Evolutionary conservation across 1,140 invertebrate species (phyloP).

Genomic region (Lepidurus arcticus): DNA sequence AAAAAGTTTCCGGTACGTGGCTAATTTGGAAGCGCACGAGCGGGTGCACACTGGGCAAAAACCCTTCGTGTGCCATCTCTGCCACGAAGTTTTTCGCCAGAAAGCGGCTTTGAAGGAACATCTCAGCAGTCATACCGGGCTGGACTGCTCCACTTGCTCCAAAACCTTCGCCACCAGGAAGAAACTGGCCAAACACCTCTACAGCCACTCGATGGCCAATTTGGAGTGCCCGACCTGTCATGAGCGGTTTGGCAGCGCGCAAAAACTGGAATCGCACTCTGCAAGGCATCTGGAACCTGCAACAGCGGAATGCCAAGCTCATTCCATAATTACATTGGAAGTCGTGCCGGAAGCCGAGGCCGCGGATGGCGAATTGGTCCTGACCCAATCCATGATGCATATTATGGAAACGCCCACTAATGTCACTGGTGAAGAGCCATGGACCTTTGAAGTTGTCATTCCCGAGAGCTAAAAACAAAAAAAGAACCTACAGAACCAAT

Average conservation of each 20-base stretch:
- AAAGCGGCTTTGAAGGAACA: slow-evolving; percentile 31
- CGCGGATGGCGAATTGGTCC: slow-evolving; percentile 23
- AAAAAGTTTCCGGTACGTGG: slow-evolving; percentile 46
- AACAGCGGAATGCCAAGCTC: slow-evolving; percentile 1
- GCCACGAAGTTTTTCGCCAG: slow-evolving; percentile 31
- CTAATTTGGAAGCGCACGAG: slow-evolving; percentile 45
- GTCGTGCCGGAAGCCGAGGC: slow-evolving; percentile 12
- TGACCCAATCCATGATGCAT: slow-evolving; percentile 10
- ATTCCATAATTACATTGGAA: background rate
- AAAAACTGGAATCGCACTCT: slow-evolving; percentile 26
- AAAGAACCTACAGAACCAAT: background rate
- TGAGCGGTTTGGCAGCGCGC: slow-evolving; percentile 26
- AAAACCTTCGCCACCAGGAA: slow-evolving; percentile 16
- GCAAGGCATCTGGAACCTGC: slow-evolving; percentile 23
- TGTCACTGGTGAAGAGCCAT: slow-evolving; percentile 14
- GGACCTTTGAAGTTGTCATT: slow-evolving; percentile 32
- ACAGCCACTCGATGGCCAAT: slow-evolving; percentile 15
- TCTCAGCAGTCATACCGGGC: slow-evolving; percentile 24
- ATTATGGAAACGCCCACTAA: background rate
- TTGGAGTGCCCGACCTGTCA: slow-evolving; percentile 26
- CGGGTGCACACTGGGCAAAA: slow-evolving; percentile 51
- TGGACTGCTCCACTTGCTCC: background rate
- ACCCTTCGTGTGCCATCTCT: slow-evolving; percentile 46
- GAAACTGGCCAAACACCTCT: slow-evolving; percentile 22
- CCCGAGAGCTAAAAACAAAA: background rate